Evolutionary conservation across 2,888 invertebrate genomes (phyloP).

Genomic region (Lottia gigantea): DNA sequence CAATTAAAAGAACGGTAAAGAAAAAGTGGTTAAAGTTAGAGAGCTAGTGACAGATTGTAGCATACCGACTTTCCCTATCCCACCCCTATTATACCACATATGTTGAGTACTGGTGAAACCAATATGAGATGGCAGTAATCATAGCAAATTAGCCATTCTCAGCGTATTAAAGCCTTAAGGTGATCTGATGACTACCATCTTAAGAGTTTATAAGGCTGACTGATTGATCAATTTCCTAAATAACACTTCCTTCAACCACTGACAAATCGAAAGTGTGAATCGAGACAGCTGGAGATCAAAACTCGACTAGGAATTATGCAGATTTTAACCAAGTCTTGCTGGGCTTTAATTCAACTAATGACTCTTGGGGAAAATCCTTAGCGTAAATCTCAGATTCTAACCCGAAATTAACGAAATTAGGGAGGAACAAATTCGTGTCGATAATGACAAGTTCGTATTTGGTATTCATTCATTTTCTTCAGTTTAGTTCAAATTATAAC

Average conservation of each 20-base stretch:
- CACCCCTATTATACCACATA: not conserved
- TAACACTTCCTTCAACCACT: slow-evolving; percentile 2
- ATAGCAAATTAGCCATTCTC: slow-evolving; percentile 1
- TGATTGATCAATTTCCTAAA: slow-evolving; percentile 11
- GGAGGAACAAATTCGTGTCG: slow-evolving; percentile 22
- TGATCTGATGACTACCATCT: slow-evolving; percentile 8
- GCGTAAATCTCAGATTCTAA: slow-evolving; percentile 24
- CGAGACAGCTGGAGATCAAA: not conserved
- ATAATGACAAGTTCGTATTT: slow-evolving; percentile 22
- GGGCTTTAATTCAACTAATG: slow-evolving; percentile 21
- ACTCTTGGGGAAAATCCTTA: slow-evolving; percentile 20
- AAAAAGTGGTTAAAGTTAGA: too few relatives aligned
- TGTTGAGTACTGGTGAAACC: not conserved
- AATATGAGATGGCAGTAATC: slow-evolving; percentile 1
- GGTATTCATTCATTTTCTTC: slow-evolving; percentile 6
- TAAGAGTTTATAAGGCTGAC: not conserved
- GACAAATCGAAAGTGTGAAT: not conserved
- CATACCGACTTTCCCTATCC: not conserved
- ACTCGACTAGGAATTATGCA: slow-evolving; percentile 20
- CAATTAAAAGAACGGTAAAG: too few relatives aligned
- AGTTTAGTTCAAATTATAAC: slow-evolving; percentile 16
- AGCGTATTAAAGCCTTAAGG: slow-evolving; percentile 11
- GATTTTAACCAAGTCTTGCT: slow-evolving; percentile 19
- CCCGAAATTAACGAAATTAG: slow-evolving; percentile 26
- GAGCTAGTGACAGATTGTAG: not conserved